Percentiles rank a stretch among this genome's conserved stretches.
Evolutionary conservation across 1,140 invertebrate species (phyloP).

Genomic region (Lutraria rhynchaena): DNA sequence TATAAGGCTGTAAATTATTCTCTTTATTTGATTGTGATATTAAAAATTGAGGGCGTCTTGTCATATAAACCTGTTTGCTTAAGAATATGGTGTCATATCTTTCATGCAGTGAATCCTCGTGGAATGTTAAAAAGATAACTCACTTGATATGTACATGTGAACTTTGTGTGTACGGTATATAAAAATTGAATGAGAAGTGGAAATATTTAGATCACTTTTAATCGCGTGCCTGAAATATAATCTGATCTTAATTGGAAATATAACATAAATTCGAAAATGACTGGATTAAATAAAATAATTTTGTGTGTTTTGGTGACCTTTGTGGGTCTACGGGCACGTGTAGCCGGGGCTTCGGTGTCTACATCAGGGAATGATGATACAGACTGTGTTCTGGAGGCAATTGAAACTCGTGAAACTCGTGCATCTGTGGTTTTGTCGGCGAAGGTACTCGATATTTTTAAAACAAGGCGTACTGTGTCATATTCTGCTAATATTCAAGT

Average conservation of each 20-base stretch:
- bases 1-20: constrained; percentile 22
- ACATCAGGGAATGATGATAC: not conserved
- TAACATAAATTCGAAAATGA: not conserved
- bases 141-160: no score
- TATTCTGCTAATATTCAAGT: constrained; percentile 36
- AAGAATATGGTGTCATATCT: not conserved
- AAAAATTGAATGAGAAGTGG: no score
- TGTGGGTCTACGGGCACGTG: not conserved
- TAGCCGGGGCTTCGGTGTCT: not conserved
- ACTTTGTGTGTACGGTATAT: no score
- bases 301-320: not conserved
- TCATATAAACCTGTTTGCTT: not conserved
- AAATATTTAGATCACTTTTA: no score
- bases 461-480: not conserved
- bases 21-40: constrained; percentile 9
- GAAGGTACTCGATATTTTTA: constrained; percentile 15
- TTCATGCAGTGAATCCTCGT: not conserved
- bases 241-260: not conserved
- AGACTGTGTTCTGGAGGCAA: not conserved
- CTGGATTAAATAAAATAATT: not conserved
- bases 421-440: constrained; percentile 8
- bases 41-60: not conserved
- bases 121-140: no score
- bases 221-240: not conserved
- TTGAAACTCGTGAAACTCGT: not conserved